phyloP scores from a whole-genome alignment of 2,113 vertebrate species.

The Zosterops hypoxanthus region DNA sequence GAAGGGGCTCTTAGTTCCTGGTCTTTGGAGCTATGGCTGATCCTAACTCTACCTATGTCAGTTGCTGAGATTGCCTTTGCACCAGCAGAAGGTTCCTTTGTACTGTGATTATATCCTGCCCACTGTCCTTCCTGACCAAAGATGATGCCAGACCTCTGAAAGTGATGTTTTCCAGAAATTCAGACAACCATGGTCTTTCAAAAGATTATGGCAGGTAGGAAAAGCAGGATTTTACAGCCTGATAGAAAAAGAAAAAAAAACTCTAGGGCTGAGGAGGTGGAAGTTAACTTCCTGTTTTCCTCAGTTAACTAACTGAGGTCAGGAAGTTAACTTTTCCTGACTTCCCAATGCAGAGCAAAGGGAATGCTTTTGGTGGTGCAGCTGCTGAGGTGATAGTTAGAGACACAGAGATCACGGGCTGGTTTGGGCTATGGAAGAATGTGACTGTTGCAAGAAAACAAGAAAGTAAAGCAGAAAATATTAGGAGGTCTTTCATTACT shows the following conservation, averaged over 20 bases:
- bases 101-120: background rate
- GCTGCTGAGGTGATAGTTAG: background rate
- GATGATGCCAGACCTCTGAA: background rate
- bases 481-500: background rate
- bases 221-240: background rate
- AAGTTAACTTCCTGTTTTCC: no score
- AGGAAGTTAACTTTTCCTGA: background rate
- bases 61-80: background rate
- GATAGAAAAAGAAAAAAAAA: background rate
- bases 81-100: background rate
- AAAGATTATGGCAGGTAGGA: background rate
- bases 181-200: accelerated
- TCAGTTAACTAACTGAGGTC: no score
- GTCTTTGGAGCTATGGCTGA: background rate
- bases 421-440: background rate
- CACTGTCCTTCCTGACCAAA: background rate
- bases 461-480: background rate
- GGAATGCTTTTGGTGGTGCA: background rate
- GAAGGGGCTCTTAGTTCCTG: background rate
- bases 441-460: background rate
- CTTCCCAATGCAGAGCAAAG: background rate
- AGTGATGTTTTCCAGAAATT: background rate
- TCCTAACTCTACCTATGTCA: background rate
- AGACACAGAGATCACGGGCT: background rate
- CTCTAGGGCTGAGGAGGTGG: background rate